Evolutionary conservation across 2,797 vertebrate species (phyloP), one percentile per base, ranked within the genome.

Genomic region (Macropus fuliginosus): DNA sequence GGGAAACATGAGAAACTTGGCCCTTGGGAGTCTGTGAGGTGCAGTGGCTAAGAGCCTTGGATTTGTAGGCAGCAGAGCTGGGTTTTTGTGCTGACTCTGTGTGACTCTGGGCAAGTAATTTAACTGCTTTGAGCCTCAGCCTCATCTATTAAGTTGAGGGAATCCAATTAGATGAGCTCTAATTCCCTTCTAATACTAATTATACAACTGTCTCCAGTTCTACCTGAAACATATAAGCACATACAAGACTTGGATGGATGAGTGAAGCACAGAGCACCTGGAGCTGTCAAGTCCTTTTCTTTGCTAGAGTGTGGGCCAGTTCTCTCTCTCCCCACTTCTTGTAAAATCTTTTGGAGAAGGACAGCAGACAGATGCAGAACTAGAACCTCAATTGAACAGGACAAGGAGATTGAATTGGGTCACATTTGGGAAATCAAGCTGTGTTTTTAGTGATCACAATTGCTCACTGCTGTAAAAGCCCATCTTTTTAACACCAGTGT

Each of bases 281-380:
- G 31, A 14, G 4, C 62, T 66, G 34, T 66, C 14, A 5, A 66
- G 62, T 66, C 62, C 62, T 66, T 66, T 66, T 66, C 31, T 66
- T 66, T 66, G 13, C 34, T 66, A 6, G 62, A n/a, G 14, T 66
- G 34, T n/a, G 14, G 62, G 92, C 11, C 27, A 54, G 5, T 5
- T 46, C 0, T 94, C 28, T n/a, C 28, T 21, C 0, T 74, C 1
- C 46, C 62, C n/a, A 31, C 21, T 59, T 92, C 16, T 92, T 50
- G 27, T 11, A 40, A 52, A 87, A 54, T 90, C 89, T 74, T 29
- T 91, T 92, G 55, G 95, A 46, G n/a, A 92, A 66, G 92, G 54
- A 9, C 94, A 94, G 31, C 24, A 92, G 50, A 1, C 4, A 91
- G 91, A 92, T 14, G 59, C 31, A 92, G 91, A 34, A 93, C 24